A percentile compares a stretch with the other conserved stretches of the same genome.
Evolutionary conservation across 2,113 vertebrate species (phyloP).

Genomic region (Arvicanthis niloticus): DNA sequence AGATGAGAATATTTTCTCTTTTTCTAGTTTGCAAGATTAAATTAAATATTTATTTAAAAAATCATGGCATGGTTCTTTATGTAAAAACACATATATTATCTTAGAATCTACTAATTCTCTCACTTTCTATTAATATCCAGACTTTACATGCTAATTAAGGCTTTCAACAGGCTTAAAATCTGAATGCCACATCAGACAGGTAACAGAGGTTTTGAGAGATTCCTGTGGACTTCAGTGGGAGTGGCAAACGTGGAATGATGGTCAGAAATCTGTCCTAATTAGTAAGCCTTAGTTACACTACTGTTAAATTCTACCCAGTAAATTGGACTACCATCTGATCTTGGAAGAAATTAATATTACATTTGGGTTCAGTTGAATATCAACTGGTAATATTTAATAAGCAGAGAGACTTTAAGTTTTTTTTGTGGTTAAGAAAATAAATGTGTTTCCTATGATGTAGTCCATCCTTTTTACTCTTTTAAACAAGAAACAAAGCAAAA

Average conservation of each 20-base stretch:
- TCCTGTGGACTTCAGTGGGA: slow-evolving; percentile 57
- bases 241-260: neutral
- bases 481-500: slow-evolving; percentile 41
- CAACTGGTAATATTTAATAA: slow-evolving; percentile 58
- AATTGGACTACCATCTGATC: slow-evolving; percentile 20
- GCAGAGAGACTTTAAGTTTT: slow-evolving; percentile 37
- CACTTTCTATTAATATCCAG: neutral
- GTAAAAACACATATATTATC: neutral
- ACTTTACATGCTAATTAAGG: slow-evolving; percentile 17
- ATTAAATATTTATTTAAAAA: neutral
- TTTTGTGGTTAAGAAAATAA: slow-evolving; percentile 15
- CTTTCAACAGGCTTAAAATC: slow-evolving; percentile 16
- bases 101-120: slow-evolving; percentile 19
- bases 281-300: slow-evolving; percentile 19
- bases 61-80: neutral
- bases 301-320: slow-evolving; percentile 19
- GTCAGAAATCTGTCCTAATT: slow-evolving; percentile 35
- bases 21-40: neutral
- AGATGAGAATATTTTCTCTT: neutral
- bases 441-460: neutral
- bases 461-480: neutral
- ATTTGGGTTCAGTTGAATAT: slow-evolving; percentile 28
- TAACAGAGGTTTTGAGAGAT: slow-evolving; percentile 26
- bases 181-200: slow-evolving; percentile 30
- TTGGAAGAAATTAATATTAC: slow-evolving; percentile 52